Conservation (phyloP, 2,113 vertebrate genomes). For the Heterotis niloticus region DNA sequence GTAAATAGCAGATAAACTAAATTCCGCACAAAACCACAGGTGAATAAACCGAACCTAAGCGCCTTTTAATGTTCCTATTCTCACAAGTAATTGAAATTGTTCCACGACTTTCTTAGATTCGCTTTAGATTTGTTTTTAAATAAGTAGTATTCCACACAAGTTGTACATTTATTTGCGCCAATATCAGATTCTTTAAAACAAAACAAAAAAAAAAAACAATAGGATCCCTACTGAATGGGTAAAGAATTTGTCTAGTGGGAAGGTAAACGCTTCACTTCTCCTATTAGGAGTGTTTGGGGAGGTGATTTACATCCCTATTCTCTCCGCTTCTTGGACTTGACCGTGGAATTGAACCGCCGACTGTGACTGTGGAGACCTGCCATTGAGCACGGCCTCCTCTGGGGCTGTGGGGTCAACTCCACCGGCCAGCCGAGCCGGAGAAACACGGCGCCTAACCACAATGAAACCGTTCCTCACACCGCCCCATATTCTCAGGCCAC, state of each 20-base stretch:
- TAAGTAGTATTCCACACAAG: not conserved
- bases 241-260: slow-evolving; percentile 16
- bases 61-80: not conserved
- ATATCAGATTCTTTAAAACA: slow-evolving; percentile 1
- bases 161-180: not conserved
- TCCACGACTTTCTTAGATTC: not conserved
- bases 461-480: not conserved
- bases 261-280: slow-evolving; percentile 28
- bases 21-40: not conserved
- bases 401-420: slow-evolving; percentile 14
- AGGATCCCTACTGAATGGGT: slow-evolving; percentile 3
- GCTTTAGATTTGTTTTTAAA: not conserved
- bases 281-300: slow-evolving; percentile 22
- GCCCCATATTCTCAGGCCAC: not conserved
- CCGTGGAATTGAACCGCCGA: slow-evolving; percentile 38
- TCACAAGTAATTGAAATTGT: not conserved
- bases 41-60: not conserved
- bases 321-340: slow-evolving; percentile 31
- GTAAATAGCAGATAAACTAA: not conserved
- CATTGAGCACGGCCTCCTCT: slow-evolving; percentile 43
- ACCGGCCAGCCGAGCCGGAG: slow-evolving; percentile 14
- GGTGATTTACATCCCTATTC: slow-evolving; percentile 29
- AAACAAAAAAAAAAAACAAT: slow-evolving; percentile 8
- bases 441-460: slow-evolving; percentile 7
- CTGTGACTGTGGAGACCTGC: slow-evolving; percentile 16